Percentiles rank a stretch among this genome's conserved stretches.
Conservation (phyloP, 2,797 vertebrate species). For the Melanotaenia maccullochi region DNA sequence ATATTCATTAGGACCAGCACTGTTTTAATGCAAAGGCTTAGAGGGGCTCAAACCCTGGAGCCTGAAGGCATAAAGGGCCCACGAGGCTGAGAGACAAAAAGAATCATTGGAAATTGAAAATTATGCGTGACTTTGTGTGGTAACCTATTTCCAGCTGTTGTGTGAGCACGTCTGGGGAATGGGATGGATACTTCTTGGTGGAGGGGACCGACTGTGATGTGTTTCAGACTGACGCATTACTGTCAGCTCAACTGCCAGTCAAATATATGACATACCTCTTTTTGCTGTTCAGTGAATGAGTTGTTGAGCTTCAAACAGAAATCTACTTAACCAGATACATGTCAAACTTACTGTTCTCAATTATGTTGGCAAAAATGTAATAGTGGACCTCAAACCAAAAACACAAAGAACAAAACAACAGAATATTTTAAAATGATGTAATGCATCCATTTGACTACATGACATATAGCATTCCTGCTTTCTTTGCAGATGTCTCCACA, state of each 20-base stretch:
- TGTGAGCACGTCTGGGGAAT: background rate
- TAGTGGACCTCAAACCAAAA: background rate
- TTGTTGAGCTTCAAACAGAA: background rate
- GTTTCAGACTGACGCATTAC: background rate
- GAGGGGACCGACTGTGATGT: background rate
- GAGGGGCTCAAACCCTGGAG: background rate
- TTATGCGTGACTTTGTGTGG: slow-evolving; percentile 4
- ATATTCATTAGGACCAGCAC: background rate
- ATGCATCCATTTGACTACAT: background rate
- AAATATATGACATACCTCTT: background rate
- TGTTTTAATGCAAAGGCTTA: slow-evolving; percentile 5
- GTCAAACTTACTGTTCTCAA: background rate
- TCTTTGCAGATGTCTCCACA: background rate
- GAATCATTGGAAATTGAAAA: slow-evolving; percentile 4
- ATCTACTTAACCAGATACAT: background rate
- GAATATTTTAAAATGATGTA: background rate
- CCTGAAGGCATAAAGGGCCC: background rate
- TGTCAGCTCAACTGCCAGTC: background rate
- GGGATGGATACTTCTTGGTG: background rate
- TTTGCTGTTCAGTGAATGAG: background rate
- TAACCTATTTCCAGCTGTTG: slow-evolving; percentile 4
- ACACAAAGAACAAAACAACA: background rate
- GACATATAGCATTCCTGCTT: background rate
- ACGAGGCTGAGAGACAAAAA: background rate
- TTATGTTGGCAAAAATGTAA: background rate